These are phyloP conservation scores for Melanotaenia parkinsoni DNA, from an alignment of 2,797 vertebrate genomes.

Conservation along the genomic window DNA sequence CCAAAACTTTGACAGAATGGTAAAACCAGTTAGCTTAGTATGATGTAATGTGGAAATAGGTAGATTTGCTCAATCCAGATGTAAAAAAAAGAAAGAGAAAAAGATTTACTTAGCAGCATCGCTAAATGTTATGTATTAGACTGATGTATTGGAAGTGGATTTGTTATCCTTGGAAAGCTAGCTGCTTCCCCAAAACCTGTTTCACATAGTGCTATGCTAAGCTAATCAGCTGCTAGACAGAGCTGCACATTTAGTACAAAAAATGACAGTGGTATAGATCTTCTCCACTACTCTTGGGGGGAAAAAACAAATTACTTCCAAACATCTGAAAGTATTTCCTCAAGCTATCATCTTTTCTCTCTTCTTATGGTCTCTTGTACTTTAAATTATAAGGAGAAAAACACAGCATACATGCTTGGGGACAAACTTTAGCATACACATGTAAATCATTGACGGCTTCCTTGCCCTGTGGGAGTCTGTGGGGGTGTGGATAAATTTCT, in stretches of 20 bases:
- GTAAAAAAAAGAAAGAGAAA: no score
- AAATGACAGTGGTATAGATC: background rate
- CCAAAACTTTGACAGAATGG: no score
- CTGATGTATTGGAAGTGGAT: background rate
- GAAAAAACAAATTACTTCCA: slow-evolving; percentile 3
- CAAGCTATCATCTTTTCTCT: background rate
- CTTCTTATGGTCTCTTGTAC: slow-evolving; percentile 1
- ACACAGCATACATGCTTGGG: slow-evolving; percentile 5
- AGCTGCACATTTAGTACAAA: background rate
- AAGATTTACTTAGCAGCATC: background rate
- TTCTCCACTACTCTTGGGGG: background rate
- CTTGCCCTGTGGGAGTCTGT: slow-evolving; percentile 3
- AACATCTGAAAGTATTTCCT: background rate
- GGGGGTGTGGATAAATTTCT: slow-evolving; percentile 17
- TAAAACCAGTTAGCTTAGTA: no score
- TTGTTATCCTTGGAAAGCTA: slow-evolving; percentile 1
- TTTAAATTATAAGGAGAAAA: slow-evolving; percentile 2
- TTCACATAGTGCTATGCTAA: slow-evolving; percentile 10
- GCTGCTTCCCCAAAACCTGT: slow-evolving; percentile 6
- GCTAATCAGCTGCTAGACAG: background rate
- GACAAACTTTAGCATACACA: slow-evolving; percentile 21
- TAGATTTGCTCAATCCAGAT: no score
- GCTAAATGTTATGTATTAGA: background rate
- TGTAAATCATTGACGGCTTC: slow-evolving; percentile 38
- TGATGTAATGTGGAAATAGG: no score